Percentiles rank a stretch among this genome's conserved stretches.
Conservation (phyloP, 2,113 vertebrate species). For the Cavia porcellus region DNA sequence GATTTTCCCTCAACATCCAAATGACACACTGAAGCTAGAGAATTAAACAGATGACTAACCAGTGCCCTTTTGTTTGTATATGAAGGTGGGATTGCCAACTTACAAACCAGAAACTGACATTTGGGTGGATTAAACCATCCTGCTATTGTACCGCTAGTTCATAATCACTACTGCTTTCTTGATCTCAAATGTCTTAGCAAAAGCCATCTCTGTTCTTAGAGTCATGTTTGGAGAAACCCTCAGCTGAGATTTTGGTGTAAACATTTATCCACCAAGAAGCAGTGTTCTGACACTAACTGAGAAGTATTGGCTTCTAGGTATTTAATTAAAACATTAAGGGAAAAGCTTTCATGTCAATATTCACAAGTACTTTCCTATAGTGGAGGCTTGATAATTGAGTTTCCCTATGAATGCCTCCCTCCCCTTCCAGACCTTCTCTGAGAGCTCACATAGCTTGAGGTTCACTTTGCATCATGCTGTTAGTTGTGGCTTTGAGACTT, state of each 20-base stretch:
- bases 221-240: slow-evolving; percentile 89
- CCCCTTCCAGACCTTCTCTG: slow-evolving; percentile 77
- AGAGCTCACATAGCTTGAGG: slow-evolving; percentile 87
- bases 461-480: slow-evolving; percentile 89
- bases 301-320: slow-evolving; percentile 89
- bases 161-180: slow-evolving; percentile 88
- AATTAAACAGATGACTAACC: slow-evolving; percentile 93
- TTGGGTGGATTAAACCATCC: slow-evolving; percentile 91
- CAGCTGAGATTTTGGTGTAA: slow-evolving; percentile 87
- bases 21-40: slow-evolving; percentile 89
- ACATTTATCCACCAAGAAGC: slow-evolving; percentile 90
- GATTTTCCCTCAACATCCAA: slow-evolving; percentile 91
- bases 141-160: slow-evolving; percentile 86
- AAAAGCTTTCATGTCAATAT: slow-evolving; percentile 89
- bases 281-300: slow-evolving; percentile 86
- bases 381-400: slow-evolving; percentile 87
- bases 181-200: slow-evolving; percentile 86
- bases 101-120: slow-evolving; percentile 90
- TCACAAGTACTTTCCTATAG: slow-evolving; percentile 86
- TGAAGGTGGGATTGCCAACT: slow-evolving; percentile 90
- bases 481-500: slow-evolving; percentile 89
- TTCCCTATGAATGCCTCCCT: slow-evolving; percentile 81
- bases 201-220: slow-evolving; percentile 86
- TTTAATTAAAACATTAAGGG: slow-evolving; percentile 94
- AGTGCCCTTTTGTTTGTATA: slow-evolving; percentile 91